Percentiles rank a stretch among this genome's conserved stretches.
phyloP scores from a whole-genome alignment of 2,113 vertebrate genomes.

The Gulo gulo region DNA sequence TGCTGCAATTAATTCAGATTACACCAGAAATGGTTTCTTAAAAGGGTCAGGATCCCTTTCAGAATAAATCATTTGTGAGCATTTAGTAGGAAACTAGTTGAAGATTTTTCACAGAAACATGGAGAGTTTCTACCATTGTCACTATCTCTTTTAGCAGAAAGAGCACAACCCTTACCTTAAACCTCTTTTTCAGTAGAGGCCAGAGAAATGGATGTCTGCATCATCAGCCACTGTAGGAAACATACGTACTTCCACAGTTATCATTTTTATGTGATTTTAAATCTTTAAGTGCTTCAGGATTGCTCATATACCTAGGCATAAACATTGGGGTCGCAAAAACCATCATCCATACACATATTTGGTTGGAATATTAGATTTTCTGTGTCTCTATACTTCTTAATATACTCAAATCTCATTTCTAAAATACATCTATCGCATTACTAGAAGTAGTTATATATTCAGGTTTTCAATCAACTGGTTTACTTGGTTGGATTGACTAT shows the following conservation, averaged over 20 bases:
- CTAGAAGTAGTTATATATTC: slow-evolving; percentile 60
- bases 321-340: slow-evolving; percentile 24
- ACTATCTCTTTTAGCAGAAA: background rate
- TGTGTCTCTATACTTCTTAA: slow-evolving; percentile 55
- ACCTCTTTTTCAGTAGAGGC: slow-evolving; percentile 11
- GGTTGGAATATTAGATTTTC: slow-evolving; percentile 60
- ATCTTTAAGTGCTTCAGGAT: slow-evolving; percentile 19
- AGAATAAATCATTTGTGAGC: slow-evolving; percentile 3
- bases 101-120: slow-evolving; percentile 17
- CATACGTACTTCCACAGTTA: background rate
- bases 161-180: background rate
- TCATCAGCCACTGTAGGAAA: background rate
- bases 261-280: slow-evolving; percentile 28
- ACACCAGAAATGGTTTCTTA: background rate
- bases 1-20: background rate
- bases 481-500: slow-evolving; percentile 67
- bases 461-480: slow-evolving; percentile 68
- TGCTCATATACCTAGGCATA: background rate
- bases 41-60: background rate
- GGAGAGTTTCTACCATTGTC: background rate
- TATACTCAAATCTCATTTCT: slow-evolving; percentile 68
- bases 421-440: slow-evolving; percentile 63
- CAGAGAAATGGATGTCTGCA: slow-evolving; percentile 5
- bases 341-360: background rate
- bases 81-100: background rate